Conservation (phyloP, 2,113 vertebrate species). For the Pteronura brasiliensis region DNA sequence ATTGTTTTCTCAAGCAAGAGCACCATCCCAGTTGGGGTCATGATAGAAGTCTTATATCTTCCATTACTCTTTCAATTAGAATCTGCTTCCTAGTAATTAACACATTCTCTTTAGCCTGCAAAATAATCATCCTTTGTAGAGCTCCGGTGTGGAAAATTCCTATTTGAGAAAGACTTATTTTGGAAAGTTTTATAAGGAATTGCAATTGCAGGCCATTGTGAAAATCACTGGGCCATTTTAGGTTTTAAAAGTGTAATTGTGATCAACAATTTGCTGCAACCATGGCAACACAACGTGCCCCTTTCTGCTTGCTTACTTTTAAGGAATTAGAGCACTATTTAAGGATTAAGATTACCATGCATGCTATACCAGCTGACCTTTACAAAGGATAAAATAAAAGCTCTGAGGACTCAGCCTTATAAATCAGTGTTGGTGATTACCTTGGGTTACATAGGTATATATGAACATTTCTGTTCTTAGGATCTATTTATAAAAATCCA, state of each 20-base stretch:
- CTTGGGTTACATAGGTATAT: background rate
- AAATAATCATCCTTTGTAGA: slow-evolving; percentile 6
- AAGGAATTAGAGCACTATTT: slow-evolving; percentile 1
- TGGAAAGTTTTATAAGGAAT: background rate
- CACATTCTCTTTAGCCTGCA: slow-evolving; percentile 29
- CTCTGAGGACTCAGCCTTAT: background rate
- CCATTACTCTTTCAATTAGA: slow-evolving; percentile 61
- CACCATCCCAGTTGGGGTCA: background rate
- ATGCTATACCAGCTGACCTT: background rate
- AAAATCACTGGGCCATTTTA: background rate
- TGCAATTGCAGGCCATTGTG: background rate
- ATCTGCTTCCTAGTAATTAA: slow-evolving; percentile 43
- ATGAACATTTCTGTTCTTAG: background rate
- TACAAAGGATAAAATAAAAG: background rate
- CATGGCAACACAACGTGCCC: background rate
- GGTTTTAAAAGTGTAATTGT: background rate
- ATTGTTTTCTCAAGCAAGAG: slow-evolving; percentile 40
- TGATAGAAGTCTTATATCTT: background rate
- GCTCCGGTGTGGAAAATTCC: background rate
- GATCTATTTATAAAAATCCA: background rate
- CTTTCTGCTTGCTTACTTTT: background rate
- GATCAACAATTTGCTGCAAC: background rate
- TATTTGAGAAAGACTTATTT: background rate
- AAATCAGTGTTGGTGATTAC: background rate
- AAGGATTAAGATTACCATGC: background rate